Base-by-base conservation (phyloP, 1,140 invertebrate genomes). In the Eurytemora carolleeae region DNA sequence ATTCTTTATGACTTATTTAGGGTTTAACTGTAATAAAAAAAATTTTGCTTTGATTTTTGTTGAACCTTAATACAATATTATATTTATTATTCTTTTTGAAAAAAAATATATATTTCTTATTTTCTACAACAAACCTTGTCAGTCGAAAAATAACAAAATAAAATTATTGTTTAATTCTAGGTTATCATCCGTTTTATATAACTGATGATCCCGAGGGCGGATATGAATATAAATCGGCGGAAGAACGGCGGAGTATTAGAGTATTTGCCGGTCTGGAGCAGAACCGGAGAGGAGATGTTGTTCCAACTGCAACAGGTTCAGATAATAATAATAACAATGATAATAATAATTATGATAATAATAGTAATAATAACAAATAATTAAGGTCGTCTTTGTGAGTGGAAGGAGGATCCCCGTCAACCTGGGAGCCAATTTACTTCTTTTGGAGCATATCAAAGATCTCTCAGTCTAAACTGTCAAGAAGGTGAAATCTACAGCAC, bases 181-280 rank as follows among this genome's bases (percentile, higher is more conserved):
- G 82, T 67, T 93, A 89, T 72, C 90, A 96, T 75, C 91, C 91
- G 16, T 82, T 96, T 67, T 96, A 96, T 72, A 90, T 96, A 66
- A 92, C 88, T 15, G 81, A 85, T 67, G 88, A 81, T 22, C 72
- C 76, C 0, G 84, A 88, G 69, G 89, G 89, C 55, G 88, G 86
- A 1, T 87, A 81, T 67, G 82, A 81, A 0, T 84, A 88, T 70
- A 84, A 86, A 67, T 77, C 73, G 1, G 79, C 79, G 54, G 72
- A 74, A 0, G 79, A 88, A 57, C 82, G 82, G 66, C 75, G 73
- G 23, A 76, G 79, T 24, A 80, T 86, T 64, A 77, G 76, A 57
- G 77, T 87, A 17, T 92, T 81, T 70, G 87, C 87, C 17, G 89
- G 89, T 2, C 81, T 92, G 0, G 78, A 76, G 0, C 84, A 79